Base-by-base conservation (phyloP, 2,888 invertebrate genomes). In the Apamea crenata region DNA sequence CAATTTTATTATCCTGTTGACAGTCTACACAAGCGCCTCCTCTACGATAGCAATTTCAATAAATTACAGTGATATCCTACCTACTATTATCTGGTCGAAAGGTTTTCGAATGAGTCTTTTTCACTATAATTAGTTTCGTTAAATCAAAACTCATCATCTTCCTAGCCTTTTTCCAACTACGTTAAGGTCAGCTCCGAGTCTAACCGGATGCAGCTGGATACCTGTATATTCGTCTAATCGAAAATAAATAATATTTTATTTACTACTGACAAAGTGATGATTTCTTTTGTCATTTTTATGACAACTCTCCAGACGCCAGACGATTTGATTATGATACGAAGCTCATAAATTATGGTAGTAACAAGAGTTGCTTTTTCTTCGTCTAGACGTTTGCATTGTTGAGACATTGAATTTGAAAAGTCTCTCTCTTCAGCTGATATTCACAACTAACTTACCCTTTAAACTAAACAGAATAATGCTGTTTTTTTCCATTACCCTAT, bases 1-100 rank as follows among this genome's bases (percentile, higher is more conserved):
- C 3, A 29, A 81, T 47, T 81, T 81, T 79, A 81, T 78, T 81
- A 81, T 65, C 47, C 68, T 84, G 81, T 81, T 81, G 81, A 81
- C 63, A 63, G 2, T 68, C 0, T 61, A 67, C 36, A 16, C n/a
- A 78, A 69, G 36, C 78, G 18, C 36, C 16, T 8, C 36, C 10
- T 61, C 18, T 14, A 25, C 2, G 10, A n/a, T 16, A n/a, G 1
- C 56, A 59, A 59, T 56, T 56, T 56, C 25, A 53, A 25, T 25
- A 56, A 56, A 56, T 53, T 53, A 21, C 53, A 25, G 25, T 25
- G 8, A 25, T 3, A 1, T 25, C 25, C 8, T 25, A 1, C 25
- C 53, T 53, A 53, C 8, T 2, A 2, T 21, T 21, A 53, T 53
- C 21, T 8, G 53, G 21, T 21, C 8, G 36, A 25, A 36, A n/a